Evolutionary conservation across 2,113 vertebrate species (phyloP).

Genomic region (Loxodonta africana): DNA sequence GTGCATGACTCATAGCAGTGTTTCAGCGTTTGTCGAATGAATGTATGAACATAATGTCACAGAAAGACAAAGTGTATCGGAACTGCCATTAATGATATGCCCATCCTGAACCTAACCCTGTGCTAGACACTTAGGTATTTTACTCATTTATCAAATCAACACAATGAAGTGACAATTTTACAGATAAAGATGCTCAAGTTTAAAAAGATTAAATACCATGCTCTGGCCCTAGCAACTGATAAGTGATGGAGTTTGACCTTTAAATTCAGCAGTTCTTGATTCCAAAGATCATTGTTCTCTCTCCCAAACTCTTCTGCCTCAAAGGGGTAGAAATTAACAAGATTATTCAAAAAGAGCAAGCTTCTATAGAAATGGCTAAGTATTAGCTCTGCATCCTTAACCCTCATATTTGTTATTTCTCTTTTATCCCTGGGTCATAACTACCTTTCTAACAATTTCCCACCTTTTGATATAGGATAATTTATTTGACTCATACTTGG

Average conservation of each 20-base stretch:
- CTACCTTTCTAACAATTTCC: not conserved
- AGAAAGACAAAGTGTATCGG: not conserved
- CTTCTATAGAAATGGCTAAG: not conserved
- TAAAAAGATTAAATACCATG: not conserved
- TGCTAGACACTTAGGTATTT: not conserved
- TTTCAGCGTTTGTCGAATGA: not conserved
- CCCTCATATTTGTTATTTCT: not conserved
- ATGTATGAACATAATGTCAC: not conserved
- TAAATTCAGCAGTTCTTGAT: slow-evolving; percentile 17
- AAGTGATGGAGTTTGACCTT: not conserved
- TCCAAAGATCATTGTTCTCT: not conserved
- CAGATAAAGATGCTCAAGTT: not conserved
- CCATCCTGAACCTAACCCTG: not conserved
- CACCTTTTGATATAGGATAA: not conserved
- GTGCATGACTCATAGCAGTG: not conserved
- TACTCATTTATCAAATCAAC: not conserved
- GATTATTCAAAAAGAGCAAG: not conserved
- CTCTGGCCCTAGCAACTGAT: not conserved
- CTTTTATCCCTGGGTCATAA: not conserved
- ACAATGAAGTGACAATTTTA: not conserved
- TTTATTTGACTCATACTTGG: not conserved
- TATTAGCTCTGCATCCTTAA: not conserved
- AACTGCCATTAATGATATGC: no score
- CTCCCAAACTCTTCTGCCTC: not conserved
- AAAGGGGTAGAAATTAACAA: not conserved